phyloP scores from a whole-genome alignment of 2,888 invertebrate species.

The Andrena camellia region DNA sequence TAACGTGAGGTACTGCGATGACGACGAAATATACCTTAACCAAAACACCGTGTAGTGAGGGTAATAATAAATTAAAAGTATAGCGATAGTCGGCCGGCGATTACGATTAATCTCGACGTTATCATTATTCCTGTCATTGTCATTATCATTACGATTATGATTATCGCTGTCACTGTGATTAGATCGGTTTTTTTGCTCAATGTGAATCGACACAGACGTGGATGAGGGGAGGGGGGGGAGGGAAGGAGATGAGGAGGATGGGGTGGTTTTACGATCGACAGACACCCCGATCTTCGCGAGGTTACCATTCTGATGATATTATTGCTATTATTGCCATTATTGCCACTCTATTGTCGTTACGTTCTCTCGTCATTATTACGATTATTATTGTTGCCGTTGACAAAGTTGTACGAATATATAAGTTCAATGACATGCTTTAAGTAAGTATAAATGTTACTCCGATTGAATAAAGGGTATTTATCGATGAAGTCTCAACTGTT shows the following conservation, averaged over 20 bases:
- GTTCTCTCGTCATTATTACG: slow-evolving; percentile 70
- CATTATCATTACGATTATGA: slow-evolving; percentile 62
- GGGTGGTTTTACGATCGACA: not conserved
- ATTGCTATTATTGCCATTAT: slow-evolving; percentile 64
- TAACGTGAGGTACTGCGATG: slow-evolving; percentile 62
- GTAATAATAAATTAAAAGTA: slow-evolving; percentile 77
- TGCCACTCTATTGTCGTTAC: slow-evolving; percentile 68
- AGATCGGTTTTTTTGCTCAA: slow-evolving; percentile 59
- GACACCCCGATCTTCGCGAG: slow-evolving; percentile 31
- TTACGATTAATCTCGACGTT: slow-evolving; percentile 76
- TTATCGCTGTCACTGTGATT: slow-evolving; percentile 62
- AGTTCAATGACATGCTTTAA: slow-evolving; percentile 84
- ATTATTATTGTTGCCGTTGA: slow-evolving; percentile 82
- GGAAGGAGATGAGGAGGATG: slow-evolving; percentile 3
- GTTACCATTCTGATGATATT: slow-evolving; percentile 60
- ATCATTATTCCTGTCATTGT: slow-evolving; percentile 72
- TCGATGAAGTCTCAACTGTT: slow-evolving; percentile 78
- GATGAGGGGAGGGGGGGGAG: too few species aligned
- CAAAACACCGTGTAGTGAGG: slow-evolving; percentile 83
- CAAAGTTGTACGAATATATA: slow-evolving; percentile 83
- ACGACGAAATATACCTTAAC: slow-evolving; percentile 68
- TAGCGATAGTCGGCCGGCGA: slow-evolving; percentile 78
- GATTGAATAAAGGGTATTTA: slow-evolving; percentile 85
- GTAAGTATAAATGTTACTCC: slow-evolving; percentile 85
- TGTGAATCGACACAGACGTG: slow-evolving; percentile 22